Percentiles rank a stretch among this genome's conserved stretches.
Evolutionary conservation across 53 echinoderm and acorn worm genomes (phyloP).

Genomic region (Glandiceps talaboti): DNA sequence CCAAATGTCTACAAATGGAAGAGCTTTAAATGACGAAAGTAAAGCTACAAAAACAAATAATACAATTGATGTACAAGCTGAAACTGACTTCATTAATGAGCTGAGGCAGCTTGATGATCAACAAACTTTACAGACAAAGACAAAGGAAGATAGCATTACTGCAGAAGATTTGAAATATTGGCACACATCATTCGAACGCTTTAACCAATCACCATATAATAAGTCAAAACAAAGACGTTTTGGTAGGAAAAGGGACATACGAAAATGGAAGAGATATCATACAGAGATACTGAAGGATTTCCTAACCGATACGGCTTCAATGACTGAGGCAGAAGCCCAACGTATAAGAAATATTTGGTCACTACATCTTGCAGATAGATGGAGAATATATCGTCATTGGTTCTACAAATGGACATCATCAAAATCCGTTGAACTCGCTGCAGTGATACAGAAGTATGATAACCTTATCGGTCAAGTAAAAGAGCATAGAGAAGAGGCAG

Average conservation of each 20-base stretch:
- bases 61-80: constrained; percentile 15
- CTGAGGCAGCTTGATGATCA: constrained; percentile 10
- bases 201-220: not conserved
- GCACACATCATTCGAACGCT: too few relatives aligned
- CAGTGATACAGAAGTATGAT: constrained; percentile 6
- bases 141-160: not conserved
- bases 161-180: not conserved
- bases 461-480: constrained; percentile 19
- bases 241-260: too few relatives aligned
- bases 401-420: not conserved
- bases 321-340: constrained; percentile 35
- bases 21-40: too few relatives aligned
- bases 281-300: not conserved
- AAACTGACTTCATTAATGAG: constrained; percentile 1
- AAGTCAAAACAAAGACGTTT: not conserved
- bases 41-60: too few relatives aligned
- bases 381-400: constrained; percentile 47
- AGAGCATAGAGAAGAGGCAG: constrained; percentile 1
- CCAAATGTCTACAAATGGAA: too few relatives aligned
- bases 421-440: not conserved
- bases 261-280: too few relatives aligned
- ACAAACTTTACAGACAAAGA: not conserved
- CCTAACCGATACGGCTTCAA: constrained; percentile 2
- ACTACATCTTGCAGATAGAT: constrained; percentile 21
- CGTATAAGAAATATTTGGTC: constrained; percentile 21